Evolutionary conservation across 1,140 invertebrate genomes (phyloP).

Genomic region (Drosophila willistoni): DNA sequence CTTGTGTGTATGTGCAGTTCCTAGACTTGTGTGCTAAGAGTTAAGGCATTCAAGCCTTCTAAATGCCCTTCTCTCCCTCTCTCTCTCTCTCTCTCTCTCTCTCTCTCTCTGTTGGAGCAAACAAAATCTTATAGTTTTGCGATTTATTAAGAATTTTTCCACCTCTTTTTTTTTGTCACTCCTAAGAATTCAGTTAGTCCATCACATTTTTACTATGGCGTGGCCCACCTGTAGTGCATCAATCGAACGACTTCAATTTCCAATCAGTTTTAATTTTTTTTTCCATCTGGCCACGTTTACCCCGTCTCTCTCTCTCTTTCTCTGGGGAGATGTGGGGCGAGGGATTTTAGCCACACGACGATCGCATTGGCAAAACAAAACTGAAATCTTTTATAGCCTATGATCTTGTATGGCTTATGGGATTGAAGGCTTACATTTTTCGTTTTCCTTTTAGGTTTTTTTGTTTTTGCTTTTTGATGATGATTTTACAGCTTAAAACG

Average conservation of each 20-base stretch:
- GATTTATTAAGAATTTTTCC: neutral
- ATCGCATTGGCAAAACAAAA: constrained; percentile 57
- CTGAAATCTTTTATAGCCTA: constrained; percentile 68
- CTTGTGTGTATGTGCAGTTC: constrained; percentile 49
- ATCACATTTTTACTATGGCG: neutral
- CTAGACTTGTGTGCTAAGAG: constrained; percentile 36
- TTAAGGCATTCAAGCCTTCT: neutral
- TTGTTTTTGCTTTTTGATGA: constrained; percentile 60
- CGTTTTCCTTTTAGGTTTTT: constrained; percentile 22
- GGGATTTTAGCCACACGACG: constrained; percentile 47
- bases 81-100: neutral
- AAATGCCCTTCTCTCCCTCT: constrained; percentile 32
- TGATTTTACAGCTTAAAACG: constrained; percentile 83
- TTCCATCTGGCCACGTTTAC: constrained; percentile 51
- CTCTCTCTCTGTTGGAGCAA: neutral
- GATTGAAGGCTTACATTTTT: constrained; percentile 71
- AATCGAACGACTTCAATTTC: constrained; percentile 36
- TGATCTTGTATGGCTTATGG: constrained; percentile 45
- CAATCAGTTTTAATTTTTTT: constrained; percentile 45
- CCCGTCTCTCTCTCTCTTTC: constrained; percentile 22
- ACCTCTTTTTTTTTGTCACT: constrained; percentile 1
- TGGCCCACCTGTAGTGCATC: constrained; percentile 50
- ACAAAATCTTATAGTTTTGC: neutral
- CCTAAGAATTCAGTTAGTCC: neutral
- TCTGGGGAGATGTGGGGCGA: neutral